Conservation (phyloP, 2,113 vertebrate species). For the Capra hircus region DNA sequence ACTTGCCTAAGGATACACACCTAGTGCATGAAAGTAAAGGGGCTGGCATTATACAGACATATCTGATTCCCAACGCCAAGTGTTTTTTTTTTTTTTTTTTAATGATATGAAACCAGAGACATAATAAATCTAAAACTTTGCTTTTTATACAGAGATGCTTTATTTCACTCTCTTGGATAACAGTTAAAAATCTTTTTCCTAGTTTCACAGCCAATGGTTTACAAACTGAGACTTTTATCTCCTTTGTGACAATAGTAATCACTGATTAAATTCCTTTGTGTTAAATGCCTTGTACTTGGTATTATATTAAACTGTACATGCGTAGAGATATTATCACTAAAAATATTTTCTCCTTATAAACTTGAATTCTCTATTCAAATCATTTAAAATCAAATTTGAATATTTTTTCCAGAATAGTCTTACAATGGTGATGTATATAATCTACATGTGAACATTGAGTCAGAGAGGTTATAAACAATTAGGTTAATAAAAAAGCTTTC, state of each 20-base stretch:
- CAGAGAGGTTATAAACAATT: neutral
- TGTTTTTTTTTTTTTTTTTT: neutral
- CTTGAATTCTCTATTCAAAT: neutral
- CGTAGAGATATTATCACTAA: neutral
- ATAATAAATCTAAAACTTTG: neutral
- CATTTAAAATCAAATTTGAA: neutral
- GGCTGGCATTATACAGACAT: neutral
- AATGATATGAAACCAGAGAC: neutral
- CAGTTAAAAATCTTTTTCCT: neutral
- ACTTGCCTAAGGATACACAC: neutral
- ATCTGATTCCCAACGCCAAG: neutral
- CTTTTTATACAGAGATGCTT: neutral
- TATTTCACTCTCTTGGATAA: neutral
- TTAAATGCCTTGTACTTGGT: neutral
- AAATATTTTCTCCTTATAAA: conserved; percentile 1
- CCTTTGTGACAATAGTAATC: neutral
- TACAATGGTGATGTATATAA: neutral
- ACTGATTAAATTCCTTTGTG: neutral
- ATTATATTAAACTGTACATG: neutral
- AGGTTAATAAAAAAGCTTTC: neutral
- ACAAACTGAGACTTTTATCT: neutral
- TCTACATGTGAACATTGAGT: neutral
- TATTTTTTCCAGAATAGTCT: neutral
- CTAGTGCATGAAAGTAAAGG: neutral
- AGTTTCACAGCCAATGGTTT: neutral